Percentiles rank a stretch among this genome's conserved stretches.
Evolutionary conservation across 2,113 vertebrate genomes (phyloP).

Genomic region (Ochotona princeps): DNA sequence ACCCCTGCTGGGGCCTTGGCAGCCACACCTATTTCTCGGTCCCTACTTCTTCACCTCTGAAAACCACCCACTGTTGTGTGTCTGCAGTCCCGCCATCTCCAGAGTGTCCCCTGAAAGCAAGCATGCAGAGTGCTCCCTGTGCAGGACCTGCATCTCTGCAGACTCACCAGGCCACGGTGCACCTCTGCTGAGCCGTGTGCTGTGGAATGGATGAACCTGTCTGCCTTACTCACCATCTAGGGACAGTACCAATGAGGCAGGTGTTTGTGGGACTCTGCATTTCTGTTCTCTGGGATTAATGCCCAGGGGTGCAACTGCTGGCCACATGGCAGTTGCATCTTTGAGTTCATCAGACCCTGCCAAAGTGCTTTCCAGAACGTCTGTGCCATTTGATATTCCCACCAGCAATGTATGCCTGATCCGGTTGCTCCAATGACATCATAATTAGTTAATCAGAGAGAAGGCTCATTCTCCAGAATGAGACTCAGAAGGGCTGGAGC

Average conservation of each 20-base stretch:
- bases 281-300: conserved; percentile 34
- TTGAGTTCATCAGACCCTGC: neutral
- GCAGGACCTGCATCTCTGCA: neutral
- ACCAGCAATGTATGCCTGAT: neutral
- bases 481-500: too few relatives aligned
- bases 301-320: neutral
- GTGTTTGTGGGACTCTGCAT: neutral
- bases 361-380: neutral
- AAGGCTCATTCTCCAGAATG: too few relatives aligned
- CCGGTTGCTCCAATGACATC: neutral
- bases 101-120: neutral
- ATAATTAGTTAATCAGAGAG: too few relatives aligned
- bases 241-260: neutral
- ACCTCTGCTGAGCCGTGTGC: too few relatives aligned
- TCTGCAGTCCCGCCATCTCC: neutral
- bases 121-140: neutral
- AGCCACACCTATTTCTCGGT: neutral
- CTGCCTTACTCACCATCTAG: neutral
- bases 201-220: neutral
- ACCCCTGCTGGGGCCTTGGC: neutral
- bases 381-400: neutral
- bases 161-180: neutral
- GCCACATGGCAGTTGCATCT: neutral
- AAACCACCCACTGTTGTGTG: neutral
- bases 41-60: neutral